Conservation (phyloP, 35 echinoderm and acorn worm genomes). For the Ptychodera flava region DNA sequence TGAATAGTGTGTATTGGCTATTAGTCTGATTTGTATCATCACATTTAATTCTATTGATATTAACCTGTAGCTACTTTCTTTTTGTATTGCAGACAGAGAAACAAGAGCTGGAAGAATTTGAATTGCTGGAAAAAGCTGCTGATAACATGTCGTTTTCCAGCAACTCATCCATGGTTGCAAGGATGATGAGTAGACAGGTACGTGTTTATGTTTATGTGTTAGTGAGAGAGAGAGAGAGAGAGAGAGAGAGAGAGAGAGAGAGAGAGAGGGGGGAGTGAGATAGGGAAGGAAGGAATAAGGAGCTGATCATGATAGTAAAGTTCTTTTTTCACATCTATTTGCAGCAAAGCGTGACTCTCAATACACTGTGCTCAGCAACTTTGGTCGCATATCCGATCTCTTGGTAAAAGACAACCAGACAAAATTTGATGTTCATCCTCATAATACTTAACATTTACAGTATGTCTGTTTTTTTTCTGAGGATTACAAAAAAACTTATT, state of each 20-base stretch:
- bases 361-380: neutral
- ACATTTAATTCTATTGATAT: no score
- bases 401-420: no score
- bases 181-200: conserved; percentile 61
- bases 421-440: no score
- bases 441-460: no score
- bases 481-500: no score
- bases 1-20: no score
- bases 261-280: no score
- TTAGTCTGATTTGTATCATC: no score
- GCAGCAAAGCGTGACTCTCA: neutral
- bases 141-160: conserved; percentile 96
- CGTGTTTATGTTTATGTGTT: neutral
- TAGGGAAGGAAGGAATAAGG: neutral
- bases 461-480: no score
- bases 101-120: conserved; percentile 93
- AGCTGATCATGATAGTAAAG: neutral
- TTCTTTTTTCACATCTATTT: neutral
- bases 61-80: no score
- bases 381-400: neutral
- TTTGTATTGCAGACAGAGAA: conserved; percentile 72
- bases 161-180: conserved; percentile 74
- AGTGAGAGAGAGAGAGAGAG: neutral
- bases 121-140: conserved; percentile 86
- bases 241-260: neutral